phyloP scores from a whole-genome alignment of 2,888 invertebrate species.

The Autographa gamma region DNA sequence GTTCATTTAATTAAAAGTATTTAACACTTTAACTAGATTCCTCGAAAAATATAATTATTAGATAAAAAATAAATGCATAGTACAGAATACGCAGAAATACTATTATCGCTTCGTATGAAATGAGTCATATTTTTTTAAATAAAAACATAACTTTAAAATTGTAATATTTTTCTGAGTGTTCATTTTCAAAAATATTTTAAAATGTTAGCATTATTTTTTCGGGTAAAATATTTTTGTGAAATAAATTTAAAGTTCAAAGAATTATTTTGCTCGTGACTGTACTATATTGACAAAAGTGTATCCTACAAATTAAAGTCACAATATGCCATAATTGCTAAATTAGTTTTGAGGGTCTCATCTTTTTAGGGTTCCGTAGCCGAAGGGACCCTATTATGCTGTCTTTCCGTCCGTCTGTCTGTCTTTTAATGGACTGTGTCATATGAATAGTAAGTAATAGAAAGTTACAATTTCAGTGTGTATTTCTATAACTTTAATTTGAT shows the following conservation, averaged over 20 bases:
- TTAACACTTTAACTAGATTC: too few relatives aligned
- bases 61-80: not conserved
- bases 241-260: not conserved
- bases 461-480: too few relatives aligned
- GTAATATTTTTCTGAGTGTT: too few relatives aligned
- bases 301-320: conserved; percentile 43
- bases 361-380: conserved; percentile 14
- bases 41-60: too few relatives aligned
- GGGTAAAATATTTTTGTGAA: not conserved
- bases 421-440: too few relatives aligned
- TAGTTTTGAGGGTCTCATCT: conserved; percentile 33
- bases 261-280: not conserved
- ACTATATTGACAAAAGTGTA: not conserved
- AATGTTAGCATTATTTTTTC: not conserved
- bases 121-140: too few relatives aligned
- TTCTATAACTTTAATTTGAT: too few relatives aligned
- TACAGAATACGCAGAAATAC: not conserved
- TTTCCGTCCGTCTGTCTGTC: too few relatives aligned
- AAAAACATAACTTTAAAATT: too few relatives aligned
- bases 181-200: not conserved
- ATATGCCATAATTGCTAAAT: conserved; percentile 46
- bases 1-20: too few relatives aligned
- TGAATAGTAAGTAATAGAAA: too few relatives aligned
- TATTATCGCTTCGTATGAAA: too few relatives aligned
- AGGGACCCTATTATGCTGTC: not conserved